A percentile compares a stretch with the other conserved stretches of the same genome.
Conservation (phyloP, 2,113 vertebrate genomes). For the Rhodinocichla rosea region DNA sequence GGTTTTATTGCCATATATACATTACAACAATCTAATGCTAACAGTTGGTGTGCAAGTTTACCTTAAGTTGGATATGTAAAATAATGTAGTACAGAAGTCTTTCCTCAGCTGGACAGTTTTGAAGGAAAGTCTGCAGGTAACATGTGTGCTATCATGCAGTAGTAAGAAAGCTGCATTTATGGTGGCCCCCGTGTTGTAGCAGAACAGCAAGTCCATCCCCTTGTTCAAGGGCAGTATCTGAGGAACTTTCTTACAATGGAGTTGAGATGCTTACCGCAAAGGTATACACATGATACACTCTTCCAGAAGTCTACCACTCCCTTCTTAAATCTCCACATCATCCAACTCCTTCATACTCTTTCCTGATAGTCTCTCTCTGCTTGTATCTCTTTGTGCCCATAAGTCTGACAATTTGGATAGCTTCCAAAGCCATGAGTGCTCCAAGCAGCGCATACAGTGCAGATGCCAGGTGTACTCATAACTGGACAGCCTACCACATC, state of each 20-base stretch:
- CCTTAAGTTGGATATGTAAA: not conserved
- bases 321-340: not conserved
- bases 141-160: not conserved
- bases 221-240: not conserved
- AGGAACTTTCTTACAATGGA: not conserved
- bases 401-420: not conserved
- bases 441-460: not conserved
- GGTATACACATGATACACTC: not conserved
- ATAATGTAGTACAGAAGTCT: not conserved
- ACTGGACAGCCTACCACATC: not conserved
- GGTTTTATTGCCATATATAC: not conserved
- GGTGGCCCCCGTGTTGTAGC: not conserved
- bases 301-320: not conserved
- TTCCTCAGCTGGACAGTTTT: not conserved
- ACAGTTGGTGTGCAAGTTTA: not conserved
- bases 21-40: not conserved
- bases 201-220: not conserved
- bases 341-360: not conserved
- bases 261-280: not conserved
- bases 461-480: not conserved
- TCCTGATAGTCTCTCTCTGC: not conserved
- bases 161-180: not conserved
- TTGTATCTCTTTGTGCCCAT: not conserved
- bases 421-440: not conserved
- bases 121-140: not conserved